A percentile compares a stretch with the other conserved stretches of the same genome.
Evolutionary conservation across 2,888 invertebrate genomes (phyloP).

Genomic region (Plagodis dolabraria): DNA sequence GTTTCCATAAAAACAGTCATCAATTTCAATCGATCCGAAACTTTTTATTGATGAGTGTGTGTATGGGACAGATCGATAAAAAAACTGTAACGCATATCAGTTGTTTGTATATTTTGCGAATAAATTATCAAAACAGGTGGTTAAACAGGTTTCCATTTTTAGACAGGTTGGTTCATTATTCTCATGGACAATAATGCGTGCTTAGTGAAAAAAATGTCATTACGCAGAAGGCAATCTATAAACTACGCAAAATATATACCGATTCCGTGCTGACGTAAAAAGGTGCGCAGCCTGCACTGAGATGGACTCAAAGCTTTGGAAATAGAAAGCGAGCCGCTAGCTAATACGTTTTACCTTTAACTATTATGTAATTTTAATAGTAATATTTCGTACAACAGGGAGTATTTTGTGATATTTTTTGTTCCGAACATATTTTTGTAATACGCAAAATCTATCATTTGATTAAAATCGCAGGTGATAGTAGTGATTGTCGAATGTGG

Average conservation of each 20-base stretch:
- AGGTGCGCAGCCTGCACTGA: constrained; percentile 7
- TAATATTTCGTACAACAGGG: no score
- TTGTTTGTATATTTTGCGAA: constrained; percentile 68
- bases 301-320: neutral
- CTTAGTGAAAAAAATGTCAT: constrained; percentile 63
- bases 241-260: constrained; percentile 28
- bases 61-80: constrained; percentile 46
- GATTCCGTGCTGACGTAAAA: constrained; percentile 19
- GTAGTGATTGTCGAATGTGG: no score
- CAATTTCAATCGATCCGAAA: constrained; percentile 34
- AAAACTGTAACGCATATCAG: constrained; percentile 60
- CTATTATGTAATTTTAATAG: no score
- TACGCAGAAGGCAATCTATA: constrained; percentile 30
- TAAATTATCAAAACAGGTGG: constrained; percentile 76
- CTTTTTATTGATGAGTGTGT: constrained; percentile 30
- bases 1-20: constrained; percentile 32
- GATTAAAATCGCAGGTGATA: no score
- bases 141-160: constrained; percentile 80
- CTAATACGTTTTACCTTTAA: no score
- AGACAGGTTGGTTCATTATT: constrained; percentile 79
- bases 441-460: no score
- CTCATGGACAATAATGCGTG: constrained; percentile 79
- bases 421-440: no score
- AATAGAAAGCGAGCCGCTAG: no score
- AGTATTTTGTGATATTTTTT: no score